These are phyloP conservation scores for Siphonodentalium dalli DNA, from an alignment of 2,888 invertebrate species.

Conservation along the genomic window DNA sequence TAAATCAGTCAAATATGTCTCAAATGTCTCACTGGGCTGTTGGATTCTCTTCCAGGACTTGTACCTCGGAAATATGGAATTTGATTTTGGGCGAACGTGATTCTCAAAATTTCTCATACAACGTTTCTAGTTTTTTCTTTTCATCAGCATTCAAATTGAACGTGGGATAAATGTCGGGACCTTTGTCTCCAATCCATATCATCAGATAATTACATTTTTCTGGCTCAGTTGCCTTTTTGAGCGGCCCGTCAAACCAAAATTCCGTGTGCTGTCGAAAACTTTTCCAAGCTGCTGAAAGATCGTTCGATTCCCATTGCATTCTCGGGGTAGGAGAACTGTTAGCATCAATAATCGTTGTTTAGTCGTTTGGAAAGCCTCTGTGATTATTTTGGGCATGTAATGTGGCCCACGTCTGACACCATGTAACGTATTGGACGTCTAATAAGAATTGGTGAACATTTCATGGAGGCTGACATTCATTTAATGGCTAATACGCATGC, in stretches of 20 bases:
- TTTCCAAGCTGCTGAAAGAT: constrained; percentile 21
- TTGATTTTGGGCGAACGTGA: constrained; percentile 24
- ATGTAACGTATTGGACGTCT: too few species aligned
- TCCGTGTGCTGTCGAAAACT: constrained; percentile 16
- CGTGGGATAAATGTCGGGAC: constrained; percentile 19
- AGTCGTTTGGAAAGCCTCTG: too few species aligned
- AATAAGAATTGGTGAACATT: too few species aligned
- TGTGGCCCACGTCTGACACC: too few species aligned
- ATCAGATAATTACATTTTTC: constrained; percentile 27
- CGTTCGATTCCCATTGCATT: constrained; percentile 16
- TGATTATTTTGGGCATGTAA: too few species aligned
- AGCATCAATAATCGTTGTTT: too few species aligned
- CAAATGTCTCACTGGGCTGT: constrained; percentile 20
- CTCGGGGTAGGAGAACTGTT: too few species aligned
- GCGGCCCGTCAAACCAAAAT: constrained; percentile 28
- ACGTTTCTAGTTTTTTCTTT: constrained; percentile 6
- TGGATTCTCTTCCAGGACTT: constrained; percentile 24
- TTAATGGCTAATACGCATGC: too few species aligned
- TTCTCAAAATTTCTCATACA: constrained; percentile 11
- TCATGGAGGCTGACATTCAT: too few species aligned
- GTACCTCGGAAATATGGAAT: constrained; percentile 23
- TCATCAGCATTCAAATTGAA: constrained; percentile 20
- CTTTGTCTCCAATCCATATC: constrained; percentile 30
- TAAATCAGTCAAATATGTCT: constrained; percentile 29
- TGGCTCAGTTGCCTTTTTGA: constrained; percentile 17